These are phyloP conservation scores for Hippocampus guttulatus DNA, from an alignment of 2,113 vertebrate genomes.

Conservation along the genomic window DNA sequence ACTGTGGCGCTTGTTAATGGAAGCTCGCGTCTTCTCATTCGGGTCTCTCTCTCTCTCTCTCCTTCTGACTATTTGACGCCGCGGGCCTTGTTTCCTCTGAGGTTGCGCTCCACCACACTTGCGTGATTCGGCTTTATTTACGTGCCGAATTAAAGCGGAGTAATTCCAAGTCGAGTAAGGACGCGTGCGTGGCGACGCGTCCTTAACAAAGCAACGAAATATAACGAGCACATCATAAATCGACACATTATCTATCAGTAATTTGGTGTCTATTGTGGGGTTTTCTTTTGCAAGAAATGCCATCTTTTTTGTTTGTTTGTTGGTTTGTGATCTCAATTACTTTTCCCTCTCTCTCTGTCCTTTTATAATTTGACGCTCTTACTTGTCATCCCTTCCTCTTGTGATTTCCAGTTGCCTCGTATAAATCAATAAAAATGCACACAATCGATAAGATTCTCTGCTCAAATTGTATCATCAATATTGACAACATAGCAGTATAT, in stretches of 20 bases:
- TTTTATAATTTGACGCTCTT: constrained; percentile 18
- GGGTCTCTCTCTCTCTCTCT: constrained; percentile 73
- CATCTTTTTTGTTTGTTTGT: not conserved
- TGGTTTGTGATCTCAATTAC: not conserved
- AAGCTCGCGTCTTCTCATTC: constrained; percentile 89
- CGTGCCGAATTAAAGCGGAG: not conserved
- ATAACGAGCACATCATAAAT: not conserved
- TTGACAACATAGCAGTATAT: constrained; percentile 11
- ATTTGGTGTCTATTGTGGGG: not conserved
- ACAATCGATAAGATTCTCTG: constrained; percentile 35
- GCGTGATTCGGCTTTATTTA: not conserved
- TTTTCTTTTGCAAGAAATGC: not conserved
- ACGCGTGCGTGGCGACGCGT: not conserved
- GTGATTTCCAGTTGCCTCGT: constrained; percentile 35
- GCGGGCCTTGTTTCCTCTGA: constrained; percentile 59
- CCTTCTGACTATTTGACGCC: constrained; percentile 80
- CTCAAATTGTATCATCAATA: constrained; percentile 36
- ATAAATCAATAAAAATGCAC: constrained; percentile 37
- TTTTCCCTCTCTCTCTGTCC: constrained; percentile 2
- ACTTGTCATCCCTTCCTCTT: constrained; percentile 9
- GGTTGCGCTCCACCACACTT: constrained; percentile 4
- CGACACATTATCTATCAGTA: not conserved
- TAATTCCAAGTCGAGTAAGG: not conserved
- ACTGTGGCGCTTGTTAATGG: constrained; percentile 98
- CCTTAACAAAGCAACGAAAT: not conserved